Conservation (phyloP, 2,113 vertebrate genomes). For the Tympanuchus pallidicinctus region DNA sequence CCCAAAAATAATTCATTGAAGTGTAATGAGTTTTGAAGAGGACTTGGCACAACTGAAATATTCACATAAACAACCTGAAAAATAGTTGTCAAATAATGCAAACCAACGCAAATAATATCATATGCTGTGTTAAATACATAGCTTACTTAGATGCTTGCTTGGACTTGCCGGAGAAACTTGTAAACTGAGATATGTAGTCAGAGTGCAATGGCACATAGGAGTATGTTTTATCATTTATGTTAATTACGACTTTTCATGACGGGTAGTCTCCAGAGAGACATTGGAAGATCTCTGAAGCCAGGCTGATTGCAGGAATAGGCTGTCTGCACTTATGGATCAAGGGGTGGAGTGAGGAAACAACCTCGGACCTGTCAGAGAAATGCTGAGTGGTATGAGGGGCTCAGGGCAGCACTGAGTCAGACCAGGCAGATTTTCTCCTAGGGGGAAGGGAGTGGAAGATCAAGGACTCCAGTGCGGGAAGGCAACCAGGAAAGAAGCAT, state of each 20-base stretch:
- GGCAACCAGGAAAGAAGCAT: neutral
- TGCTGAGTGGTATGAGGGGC: neutral
- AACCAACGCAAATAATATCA: slow-evolving; percentile 21
- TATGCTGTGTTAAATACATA: slow-evolving; percentile 46
- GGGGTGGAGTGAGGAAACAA: neutral
- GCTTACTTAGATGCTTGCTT: slow-evolving; percentile 44
- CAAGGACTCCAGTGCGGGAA: neutral
- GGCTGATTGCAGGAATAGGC: neutral
- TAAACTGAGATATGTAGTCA: slow-evolving; percentile 28
- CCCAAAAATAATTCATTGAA: neutral
- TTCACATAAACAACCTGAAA: neutral
- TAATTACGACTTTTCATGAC: slow-evolving; percentile 16
- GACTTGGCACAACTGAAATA: slow-evolving; percentile 33
- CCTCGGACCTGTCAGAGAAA: neutral
- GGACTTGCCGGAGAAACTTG: slow-evolving; percentile 52
- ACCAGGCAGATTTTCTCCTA: slow-evolving; percentile 12
- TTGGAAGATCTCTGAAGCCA: neutral
- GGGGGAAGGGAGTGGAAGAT: slow-evolving; percentile 27
- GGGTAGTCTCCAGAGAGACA: slow-evolving; percentile 4
- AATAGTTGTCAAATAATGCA: slow-evolving; percentile 47
- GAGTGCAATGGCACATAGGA: neutral
- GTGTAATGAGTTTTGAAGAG: slow-evolving; percentile 12
- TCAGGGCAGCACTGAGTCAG: neutral
- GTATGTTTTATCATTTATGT: slow-evolving; percentile 22
- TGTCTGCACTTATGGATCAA: neutral